Conservation (phyloP, 2,797 vertebrate genomes). For the Lophotriccus pileatus region DNA sequence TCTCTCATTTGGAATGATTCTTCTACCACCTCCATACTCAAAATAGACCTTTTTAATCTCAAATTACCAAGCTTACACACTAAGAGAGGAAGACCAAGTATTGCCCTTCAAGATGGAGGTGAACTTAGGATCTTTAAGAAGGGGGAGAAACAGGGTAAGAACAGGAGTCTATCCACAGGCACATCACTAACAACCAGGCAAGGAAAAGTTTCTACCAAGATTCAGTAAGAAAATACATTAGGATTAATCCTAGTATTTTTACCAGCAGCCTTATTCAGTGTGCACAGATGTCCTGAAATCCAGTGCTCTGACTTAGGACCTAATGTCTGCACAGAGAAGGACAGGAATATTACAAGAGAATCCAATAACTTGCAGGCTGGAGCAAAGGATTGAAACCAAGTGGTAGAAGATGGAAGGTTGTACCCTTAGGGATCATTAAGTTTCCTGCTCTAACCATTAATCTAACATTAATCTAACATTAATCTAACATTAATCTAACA, state of each 20-base stretch:
- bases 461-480: too few species aligned
- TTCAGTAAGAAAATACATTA: fast-evolving
- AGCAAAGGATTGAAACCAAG: background rate
- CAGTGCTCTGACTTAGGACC: background rate
- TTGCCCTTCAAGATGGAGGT: background rate
- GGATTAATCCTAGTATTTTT: background rate
- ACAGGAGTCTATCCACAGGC: background rate
- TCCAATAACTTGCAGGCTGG: background rate
- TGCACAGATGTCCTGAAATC: background rate
- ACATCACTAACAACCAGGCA: background rate
- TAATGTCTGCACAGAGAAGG: background rate
- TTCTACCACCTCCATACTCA: background rate
- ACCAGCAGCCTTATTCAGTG: background rate
- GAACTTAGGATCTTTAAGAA: background rate
- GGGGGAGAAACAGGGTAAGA: background rate
- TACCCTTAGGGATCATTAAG: background rate
- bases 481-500: too few species aligned
- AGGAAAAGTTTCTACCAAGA: background rate
- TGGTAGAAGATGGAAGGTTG: background rate
- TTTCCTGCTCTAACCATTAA: background rate
- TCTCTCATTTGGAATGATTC: background rate
- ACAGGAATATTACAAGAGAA: background rate
- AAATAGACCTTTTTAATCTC: fast-evolving
- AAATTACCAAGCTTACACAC: background rate
- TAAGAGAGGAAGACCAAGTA: background rate